phyloP scores from a whole-genome alignment of 2,797 vertebrate genomes.

The Tinamus major region DNA sequence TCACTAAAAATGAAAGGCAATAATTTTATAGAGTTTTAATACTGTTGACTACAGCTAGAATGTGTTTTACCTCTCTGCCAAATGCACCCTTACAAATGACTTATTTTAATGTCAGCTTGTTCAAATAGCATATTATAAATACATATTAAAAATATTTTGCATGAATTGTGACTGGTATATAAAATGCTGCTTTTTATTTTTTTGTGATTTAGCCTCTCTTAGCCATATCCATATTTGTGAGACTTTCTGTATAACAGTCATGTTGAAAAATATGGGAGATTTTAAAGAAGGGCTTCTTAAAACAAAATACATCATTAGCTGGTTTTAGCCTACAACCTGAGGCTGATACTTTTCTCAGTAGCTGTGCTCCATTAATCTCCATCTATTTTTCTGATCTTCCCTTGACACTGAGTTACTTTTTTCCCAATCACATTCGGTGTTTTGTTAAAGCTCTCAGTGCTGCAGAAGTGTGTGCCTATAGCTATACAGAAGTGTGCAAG shows the following conservation, averaged over 20 bases:
- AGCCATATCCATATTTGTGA: not conserved
- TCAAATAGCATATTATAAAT: not conserved
- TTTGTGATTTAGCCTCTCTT: not conserved
- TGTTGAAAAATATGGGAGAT: not conserved
- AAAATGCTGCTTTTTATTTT: not conserved
- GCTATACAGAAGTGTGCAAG: accelerated
- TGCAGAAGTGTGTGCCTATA: accelerated
- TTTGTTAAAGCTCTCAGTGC: not conserved
- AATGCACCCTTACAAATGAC: not conserved
- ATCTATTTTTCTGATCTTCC: not conserved
- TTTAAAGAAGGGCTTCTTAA: not conserved
- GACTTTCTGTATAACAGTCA: not conserved
- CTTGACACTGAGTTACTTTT: not conserved
- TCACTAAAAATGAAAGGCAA: not conserved
- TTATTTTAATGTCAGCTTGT: not conserved
- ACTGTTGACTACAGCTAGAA: not conserved
- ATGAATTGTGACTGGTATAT: not conserved
- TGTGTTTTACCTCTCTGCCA: not conserved
- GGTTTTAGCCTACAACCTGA: accelerated
- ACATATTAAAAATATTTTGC: not conserved
- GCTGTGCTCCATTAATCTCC: not conserved
- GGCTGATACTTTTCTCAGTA: not conserved
- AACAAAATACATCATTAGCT: not conserved
- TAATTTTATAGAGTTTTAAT: not conserved
- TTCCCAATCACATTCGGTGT: accelerated